Evolutionary conservation across 2,888 invertebrate species (phyloP).

Genomic region (Axea sp.): DNA sequence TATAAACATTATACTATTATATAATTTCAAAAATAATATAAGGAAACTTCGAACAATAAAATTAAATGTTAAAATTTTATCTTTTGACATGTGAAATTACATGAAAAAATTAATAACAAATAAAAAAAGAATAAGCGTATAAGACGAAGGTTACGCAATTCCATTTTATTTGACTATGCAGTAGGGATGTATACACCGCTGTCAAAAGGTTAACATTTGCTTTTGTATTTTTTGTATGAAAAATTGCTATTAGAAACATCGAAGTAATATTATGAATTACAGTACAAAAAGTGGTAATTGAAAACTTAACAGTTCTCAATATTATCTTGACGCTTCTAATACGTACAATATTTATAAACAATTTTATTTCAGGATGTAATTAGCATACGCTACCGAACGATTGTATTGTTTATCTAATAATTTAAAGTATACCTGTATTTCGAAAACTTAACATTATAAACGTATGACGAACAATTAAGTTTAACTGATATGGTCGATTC

Average conservation of each 20-base stretch:
- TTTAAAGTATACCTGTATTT: slow-evolving; percentile 10
- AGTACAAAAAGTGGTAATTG: slow-evolving; percentile 51
- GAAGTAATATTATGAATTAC: slow-evolving; percentile 50
- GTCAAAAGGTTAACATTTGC: slow-evolving; percentile 29
- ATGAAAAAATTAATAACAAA: no score
- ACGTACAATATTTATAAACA: slow-evolving; percentile 44
- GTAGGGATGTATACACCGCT: slow-evolving; percentile 19
- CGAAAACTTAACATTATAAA: slow-evolving; percentile 36
- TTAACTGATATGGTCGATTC: slow-evolving; percentile 54
- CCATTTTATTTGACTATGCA: slow-evolving; percentile 33
- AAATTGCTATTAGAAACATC: slow-evolving; percentile 50
- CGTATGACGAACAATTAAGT: slow-evolving; percentile 26
- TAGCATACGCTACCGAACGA: slow-evolving; percentile 34
- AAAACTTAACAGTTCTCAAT: slow-evolving; percentile 51
- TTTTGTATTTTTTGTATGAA: slow-evolving; percentile 20
- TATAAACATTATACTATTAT: slow-evolving; percentile 32
- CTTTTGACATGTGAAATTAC: slow-evolving; percentile 40
- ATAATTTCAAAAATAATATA: slow-evolving; percentile 29
- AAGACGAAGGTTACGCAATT: slow-evolving; percentile 38
- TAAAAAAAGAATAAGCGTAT: slow-evolving; percentile 22
- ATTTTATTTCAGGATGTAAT: slow-evolving; percentile 34
- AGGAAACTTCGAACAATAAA: slow-evolving; percentile 18
- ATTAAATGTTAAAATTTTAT: slow-evolving; percentile 1
- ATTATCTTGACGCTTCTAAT: slow-evolving; percentile 54
- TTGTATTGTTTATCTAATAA: slow-evolving; percentile 20